Percentiles rank a stretch among this genome's conserved stretches.
Conservation (phyloP, 2,113 vertebrate species). For the Sorex fumeus region DNA sequence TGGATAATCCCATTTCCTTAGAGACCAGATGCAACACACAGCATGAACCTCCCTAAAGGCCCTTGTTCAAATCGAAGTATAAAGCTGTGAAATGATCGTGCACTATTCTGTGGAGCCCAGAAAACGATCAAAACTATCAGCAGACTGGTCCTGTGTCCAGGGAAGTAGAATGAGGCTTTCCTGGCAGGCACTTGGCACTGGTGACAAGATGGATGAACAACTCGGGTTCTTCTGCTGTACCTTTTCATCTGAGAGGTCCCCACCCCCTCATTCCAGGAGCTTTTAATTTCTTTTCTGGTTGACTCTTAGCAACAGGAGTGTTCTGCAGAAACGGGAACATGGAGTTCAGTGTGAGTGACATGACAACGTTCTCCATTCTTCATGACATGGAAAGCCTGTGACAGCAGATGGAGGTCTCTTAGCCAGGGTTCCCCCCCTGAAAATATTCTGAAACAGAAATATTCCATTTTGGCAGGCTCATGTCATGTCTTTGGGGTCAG, state of each 20-base stretch:
- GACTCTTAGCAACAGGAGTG: background rate
- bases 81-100: background rate
- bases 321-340: background rate
- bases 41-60: background rate
- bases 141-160: background rate
- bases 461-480: background rate
- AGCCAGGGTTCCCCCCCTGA: background rate
- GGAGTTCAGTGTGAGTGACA: background rate
- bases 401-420: background rate
- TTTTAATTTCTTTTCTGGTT: background rate
- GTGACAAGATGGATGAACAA: background rate
- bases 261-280: background rate
- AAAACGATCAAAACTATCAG: background rate
- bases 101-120: accelerated
- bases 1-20: background rate
- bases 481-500: background rate
- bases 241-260: background rate
- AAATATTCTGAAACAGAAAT: background rate
- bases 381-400: background rate
- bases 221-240: background rate
- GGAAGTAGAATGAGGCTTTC: background rate
- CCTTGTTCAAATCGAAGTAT: background rate
- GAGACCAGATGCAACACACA: background rate
- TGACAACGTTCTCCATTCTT: background rate
- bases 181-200: accelerated